Evolutionary conservation across 2,113 vertebrate species (phyloP), one percentile per base, ranked within the genome.

Genomic region (Acrocephalus kingi): DNA sequence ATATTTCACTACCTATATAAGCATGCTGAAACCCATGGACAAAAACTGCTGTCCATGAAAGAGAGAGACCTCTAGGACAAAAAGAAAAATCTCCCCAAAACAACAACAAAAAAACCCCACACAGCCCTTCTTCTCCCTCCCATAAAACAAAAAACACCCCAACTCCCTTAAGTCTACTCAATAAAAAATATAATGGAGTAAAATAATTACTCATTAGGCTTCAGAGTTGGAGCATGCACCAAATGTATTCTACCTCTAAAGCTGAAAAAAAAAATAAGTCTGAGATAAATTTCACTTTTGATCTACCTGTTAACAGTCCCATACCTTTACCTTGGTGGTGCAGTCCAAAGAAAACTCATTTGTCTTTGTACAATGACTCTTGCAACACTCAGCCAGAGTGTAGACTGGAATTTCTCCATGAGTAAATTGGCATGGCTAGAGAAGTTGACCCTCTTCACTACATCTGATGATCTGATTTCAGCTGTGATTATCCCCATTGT

Each of bases 91-190:
- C 13, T 6, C 13, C 13, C 33, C 20, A 4, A 33, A 33, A 30
- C 30, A 52, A 22, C 15, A 71, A 54, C 35, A 35, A 35, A 35
- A 10, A 52, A 28, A 16, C 1, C 17, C 28, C 18, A 17, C 21
- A 63, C 2, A 33, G 31, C 2, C 6, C 20, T 37, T 27, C 48
- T 35, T 30, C 7, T 6, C 3, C 11, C 7, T 15, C 14, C 7
- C 2, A 21, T 30, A 41, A 41, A 87, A 46, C 8, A 39, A 20
- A 43, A 55, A 55, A 2, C 24, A n/a, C 11, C 11, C 3, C 21
- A 63, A 28, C 0, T 0, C 0, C 2, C 35, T 22, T 52, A 68
- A 78, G 54, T 35, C 8, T 49, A 54, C 52, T 4, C 3, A 35
- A 51, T 20, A 48, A 56, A 58, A 45, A 61, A 3, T 6, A 9